These are phyloP conservation scores for Chanos chanos DNA, from an alignment of 2,797 vertebrate genomes.

Conservation along the genomic window DNA sequence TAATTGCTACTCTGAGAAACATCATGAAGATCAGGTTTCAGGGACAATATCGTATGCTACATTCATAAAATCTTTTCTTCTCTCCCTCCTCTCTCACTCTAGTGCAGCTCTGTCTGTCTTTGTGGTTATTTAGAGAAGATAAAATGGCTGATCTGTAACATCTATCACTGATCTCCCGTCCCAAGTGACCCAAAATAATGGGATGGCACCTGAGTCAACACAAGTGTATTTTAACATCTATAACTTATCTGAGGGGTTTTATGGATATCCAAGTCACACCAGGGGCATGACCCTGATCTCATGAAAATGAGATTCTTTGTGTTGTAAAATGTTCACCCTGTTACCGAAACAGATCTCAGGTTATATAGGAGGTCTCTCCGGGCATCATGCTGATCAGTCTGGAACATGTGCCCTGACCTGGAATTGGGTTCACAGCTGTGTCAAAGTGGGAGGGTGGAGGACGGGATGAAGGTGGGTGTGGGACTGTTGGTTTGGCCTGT, in stretches of 20 bases:
- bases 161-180: constrained; percentile 63
- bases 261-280: constrained; percentile 33
- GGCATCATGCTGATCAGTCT: constrained; percentile 26
- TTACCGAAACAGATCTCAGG: constrained; percentile 27
- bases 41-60: constrained; percentile 39
- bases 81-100: constrained; percentile 25
- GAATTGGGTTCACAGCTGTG: constrained; percentile 50
- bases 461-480: constrained; percentile 22
- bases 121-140: constrained; percentile 52
- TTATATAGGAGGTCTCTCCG: constrained; percentile 28
- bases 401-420: constrained; percentile 54
- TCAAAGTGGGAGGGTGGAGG: constrained; percentile 25
- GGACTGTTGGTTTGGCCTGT: constrained; percentile 25
- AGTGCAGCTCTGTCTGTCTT: constrained; percentile 39
- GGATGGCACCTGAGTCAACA: constrained; percentile 74
- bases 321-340: constrained; percentile 16
- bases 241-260: constrained; percentile 55
- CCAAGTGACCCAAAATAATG: constrained; percentile 70
- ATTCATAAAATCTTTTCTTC: constrained; percentile 36
- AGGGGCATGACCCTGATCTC: constrained; percentile 13
- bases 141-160: constrained; percentile 63
- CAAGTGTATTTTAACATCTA: constrained; percentile 53
- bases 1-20: constrained; percentile 29
- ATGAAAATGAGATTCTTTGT: constrained; percentile 3
- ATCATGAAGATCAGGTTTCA: constrained; percentile 43